Conservation (phyloP, 1,140 invertebrate genomes). For the Coptotermes formosanus region DNA sequence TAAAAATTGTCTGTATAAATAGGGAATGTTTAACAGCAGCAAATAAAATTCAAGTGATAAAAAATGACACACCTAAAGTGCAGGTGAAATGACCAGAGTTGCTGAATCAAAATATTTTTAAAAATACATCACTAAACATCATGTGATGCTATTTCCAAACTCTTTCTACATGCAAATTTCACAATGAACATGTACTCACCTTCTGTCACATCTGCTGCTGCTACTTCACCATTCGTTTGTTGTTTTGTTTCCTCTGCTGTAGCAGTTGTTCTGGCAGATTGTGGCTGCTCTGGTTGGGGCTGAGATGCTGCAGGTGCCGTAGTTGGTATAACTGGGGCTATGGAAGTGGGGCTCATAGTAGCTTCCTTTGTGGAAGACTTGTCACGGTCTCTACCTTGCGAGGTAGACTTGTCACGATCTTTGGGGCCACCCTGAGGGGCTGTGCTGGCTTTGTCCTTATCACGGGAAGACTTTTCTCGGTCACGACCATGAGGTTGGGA, state of each 20-base stretch:
- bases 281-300: background rate
- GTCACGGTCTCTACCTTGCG: background rate
- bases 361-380: background rate
- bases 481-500: slow-evolving; percentile 20
- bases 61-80: too few relatives aligned
- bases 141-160: too few relatives aligned
- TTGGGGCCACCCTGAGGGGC: background rate
- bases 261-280: background rate
- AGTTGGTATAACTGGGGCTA: background rate
- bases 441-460: background rate
- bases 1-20: too few relatives aligned
- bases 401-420: slow-evolving; percentile 10
- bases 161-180: too few relatives aligned
- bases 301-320: background rate
- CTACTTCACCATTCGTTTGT: slow-evolving; percentile 12
- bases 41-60: too few relatives aligned
- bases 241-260: slow-evolving; percentile 15
- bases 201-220: background rate
- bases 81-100: too few relatives aligned
- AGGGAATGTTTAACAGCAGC: too few relatives aligned
- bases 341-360: background rate
- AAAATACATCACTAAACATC: too few relatives aligned
- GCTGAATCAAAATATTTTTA: too few relatives aligned
- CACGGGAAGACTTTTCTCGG: slow-evolving; percentile 29
- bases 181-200: background rate